Evolutionary conservation across 2,888 invertebrate genomes (phyloP), one percentile per base, ranked within the genome.

Genomic region (Trichopoda pennipes): DNA sequence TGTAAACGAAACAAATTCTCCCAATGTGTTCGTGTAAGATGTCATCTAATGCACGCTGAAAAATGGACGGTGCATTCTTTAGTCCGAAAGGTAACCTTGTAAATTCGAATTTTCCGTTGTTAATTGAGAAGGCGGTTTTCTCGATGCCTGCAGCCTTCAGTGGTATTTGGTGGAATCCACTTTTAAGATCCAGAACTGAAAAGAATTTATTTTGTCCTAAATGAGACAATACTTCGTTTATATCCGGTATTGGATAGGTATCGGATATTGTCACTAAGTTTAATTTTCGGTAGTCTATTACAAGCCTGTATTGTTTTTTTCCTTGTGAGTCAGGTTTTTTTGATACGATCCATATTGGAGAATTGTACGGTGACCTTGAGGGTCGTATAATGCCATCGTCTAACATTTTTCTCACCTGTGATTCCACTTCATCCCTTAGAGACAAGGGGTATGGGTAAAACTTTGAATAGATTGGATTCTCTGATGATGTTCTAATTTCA

Each of bases 341-440:
- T 32, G 38, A 44, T 17, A 66, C 66, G 6, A 66, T 35, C 66
- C 66, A 66, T 12, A 66, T 21, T 2, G 66, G 53, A 4, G 66
- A 44, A 44, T 58, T 69, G 17, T 55, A 66, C 3, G 66, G 66
- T 17, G 66, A 66, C 32, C 53, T 32, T 14, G 69, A 69, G n/a
- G 44, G 68, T 56, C 55, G 21, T n/a, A 56, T 69, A 23, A 69
- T 32, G 14, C 35, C 47, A 47, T 58, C 47, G 10, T 32, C 17
- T 38, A 53, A 32, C 17, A 53, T 35, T 38, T 66, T 19, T 8
- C 53, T 19, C 12, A 66, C 21, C 17, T 66, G 66, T n/a, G n/a
- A n/a, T n/a, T n/a, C n/a, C n/a, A 35, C 38, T 66, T 9, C 53
- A 38, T 35, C 53, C 66, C 23, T 66, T 35, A 38, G 10, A 12